Percentiles rank a stretch among this genome's conserved stretches.
These are phyloP conservation scores for Drosophila subsilvestris DNA, from an alignment of 2,888 invertebrate genomes.

Conservation along the genomic window DNA sequence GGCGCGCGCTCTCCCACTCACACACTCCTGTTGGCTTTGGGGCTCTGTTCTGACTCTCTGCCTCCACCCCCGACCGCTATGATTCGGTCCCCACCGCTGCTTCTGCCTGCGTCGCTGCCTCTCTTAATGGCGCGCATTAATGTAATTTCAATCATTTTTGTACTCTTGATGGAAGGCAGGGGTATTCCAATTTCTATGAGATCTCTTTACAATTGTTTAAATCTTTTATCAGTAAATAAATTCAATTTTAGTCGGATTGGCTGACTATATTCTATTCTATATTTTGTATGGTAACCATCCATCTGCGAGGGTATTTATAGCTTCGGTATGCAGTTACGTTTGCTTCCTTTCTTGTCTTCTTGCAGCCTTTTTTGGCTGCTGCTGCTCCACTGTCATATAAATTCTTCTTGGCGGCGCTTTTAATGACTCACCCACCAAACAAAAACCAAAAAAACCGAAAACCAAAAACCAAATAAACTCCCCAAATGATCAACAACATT, in stretches of 20 bases:
- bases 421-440: conserved; percentile 66
- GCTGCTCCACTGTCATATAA: conserved; percentile 70
- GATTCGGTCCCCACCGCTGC: background rate
- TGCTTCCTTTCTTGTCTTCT: conserved; percentile 4
- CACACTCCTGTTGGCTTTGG: background rate
- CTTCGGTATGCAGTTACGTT: background rate
- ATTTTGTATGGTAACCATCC: too few species aligned
- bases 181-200: too few species aligned
- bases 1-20: conserved; percentile 1
- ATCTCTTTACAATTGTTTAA: too few species aligned
- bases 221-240: too few species aligned
- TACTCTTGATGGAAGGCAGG: background rate
- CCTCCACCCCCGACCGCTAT: conserved; percentile 8
- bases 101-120: background rate
- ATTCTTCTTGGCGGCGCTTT: conserved; percentile 68
- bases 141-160: conserved; percentile 67
- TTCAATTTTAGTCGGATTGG: too few species aligned
- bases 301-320: background rate
- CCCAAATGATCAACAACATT: conserved; percentile 2
- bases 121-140: conserved; percentile 54
- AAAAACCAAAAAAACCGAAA: conserved; percentile 8
- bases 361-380: conserved; percentile 69
- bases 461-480: conserved; percentile 10
- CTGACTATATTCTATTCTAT: too few species aligned
- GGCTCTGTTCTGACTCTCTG: background rate